Base-by-base conservation (phyloP, 2,797 vertebrate species). In the Eulemur coronatus region DNA sequence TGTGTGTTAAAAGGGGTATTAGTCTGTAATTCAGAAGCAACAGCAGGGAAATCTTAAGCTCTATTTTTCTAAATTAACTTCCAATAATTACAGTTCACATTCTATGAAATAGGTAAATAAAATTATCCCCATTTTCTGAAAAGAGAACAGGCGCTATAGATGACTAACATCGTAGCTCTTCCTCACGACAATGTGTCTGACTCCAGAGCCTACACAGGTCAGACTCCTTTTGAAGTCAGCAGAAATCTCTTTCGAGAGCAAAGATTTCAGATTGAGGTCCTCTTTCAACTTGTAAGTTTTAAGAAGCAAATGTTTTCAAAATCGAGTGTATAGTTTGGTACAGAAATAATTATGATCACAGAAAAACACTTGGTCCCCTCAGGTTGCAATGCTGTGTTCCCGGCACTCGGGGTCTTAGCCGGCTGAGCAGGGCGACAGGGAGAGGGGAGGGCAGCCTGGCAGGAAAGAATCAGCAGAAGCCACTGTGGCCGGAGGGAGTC, bases 401-500 rank as follows among this genome's bases (percentile, higher is more conserved):
- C 24, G 3, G 57, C 24, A 59, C 3, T 0, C 2, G 50, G 4
- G 38, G 55, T 22, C 67, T 69, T 35, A 69, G 6, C 87, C 0
- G 17, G 52, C 46, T 12, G 9, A 1, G 30, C 15, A 1, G 1
- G 30, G 14, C 33, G 1, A 18, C 13, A 0, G 2, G 5, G 35
- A 10, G 33, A 1, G 0, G 4, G 0, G 24, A 17, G 55, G 73
- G 30, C 1, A 11, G 22, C 55, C 57, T 33, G 48, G 57, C 6
- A 4, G 38, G 3, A 7, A 2, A 5, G 4, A 50, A 20, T 7
- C 2, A 1, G 35, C n/a, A 14, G 28, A 50, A 4, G 33, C 33
- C 48, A 2, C 7, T 0, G 0, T 10, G 55, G n/a, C 52, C 1
- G 18, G 48, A 10, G 26, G n/a, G 30, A 5, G 10, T 2, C 55